These are phyloP conservation scores for Catocala fraxini DNA, from an alignment of 2,888 invertebrate species.

Conservation along the genomic window DNA sequence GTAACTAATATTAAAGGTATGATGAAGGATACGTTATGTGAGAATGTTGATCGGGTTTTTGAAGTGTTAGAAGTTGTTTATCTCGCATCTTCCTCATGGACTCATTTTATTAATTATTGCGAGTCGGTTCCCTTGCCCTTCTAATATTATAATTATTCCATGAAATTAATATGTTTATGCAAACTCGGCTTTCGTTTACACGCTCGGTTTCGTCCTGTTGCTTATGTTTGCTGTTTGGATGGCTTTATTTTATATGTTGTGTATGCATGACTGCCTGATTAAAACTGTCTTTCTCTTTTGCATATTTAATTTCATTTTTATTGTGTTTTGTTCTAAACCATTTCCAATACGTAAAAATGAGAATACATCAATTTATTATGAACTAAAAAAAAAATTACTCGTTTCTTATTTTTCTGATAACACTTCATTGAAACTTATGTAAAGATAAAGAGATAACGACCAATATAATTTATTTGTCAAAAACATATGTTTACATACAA, in stretches of 20 bases:
- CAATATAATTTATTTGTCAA: too few species aligned
- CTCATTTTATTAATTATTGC: constrained; percentile 29
- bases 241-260: not conserved
- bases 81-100: constrained; percentile 3
- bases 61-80: constrained; percentile 8
- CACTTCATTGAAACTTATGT: too few species aligned
- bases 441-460: too few species aligned
- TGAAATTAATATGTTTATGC: constrained; percentile 20
- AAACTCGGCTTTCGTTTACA: constrained; percentile 10
- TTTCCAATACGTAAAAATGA: too few species aligned
- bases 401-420: too few species aligned
- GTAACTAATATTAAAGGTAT: constrained; percentile 3
- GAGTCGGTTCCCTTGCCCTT: constrained; percentile 16
- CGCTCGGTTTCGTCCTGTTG: not conserved
- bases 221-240: not conserved
- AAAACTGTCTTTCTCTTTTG: too few species aligned
- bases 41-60: constrained; percentile 24
- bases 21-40: not conserved
- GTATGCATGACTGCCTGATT: too few species aligned
- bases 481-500: too few species aligned
- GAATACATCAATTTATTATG: too few species aligned
- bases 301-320: not conserved
- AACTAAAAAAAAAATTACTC: too few species aligned
- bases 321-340: too few species aligned
- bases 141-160: constrained; percentile 32